A percentile compares a stretch with the other conserved stretches of the same genome.
Evolutionary conservation across 2,113 vertebrate species (phyloP).

Genomic region (Symphodus melops): DNA sequence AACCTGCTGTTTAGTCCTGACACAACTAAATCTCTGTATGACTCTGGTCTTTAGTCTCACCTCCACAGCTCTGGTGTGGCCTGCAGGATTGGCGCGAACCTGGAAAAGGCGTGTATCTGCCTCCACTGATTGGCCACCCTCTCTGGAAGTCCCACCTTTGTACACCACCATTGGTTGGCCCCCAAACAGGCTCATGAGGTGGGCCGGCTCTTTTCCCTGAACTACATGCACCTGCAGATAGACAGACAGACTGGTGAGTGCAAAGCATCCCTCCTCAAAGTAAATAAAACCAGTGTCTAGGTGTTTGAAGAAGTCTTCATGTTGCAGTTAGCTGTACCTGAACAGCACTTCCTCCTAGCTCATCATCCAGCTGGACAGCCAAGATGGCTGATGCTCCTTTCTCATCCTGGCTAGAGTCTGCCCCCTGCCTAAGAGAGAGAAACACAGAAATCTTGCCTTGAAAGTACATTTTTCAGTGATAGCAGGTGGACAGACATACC

Average conservation of each 20-base stretch:
- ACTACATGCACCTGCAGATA: constrained; percentile 86
- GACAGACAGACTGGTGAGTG: not conserved
- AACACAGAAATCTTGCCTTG: too few species aligned
- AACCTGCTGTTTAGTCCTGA: not conserved
- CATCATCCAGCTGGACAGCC: constrained; percentile 86
- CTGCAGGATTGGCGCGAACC: constrained; percentile 87
- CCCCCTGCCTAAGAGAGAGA: constrained; percentile 86
- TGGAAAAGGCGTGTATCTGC: constrained; percentile 89
- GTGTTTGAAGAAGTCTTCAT: not conserved
- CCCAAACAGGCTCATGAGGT: constrained; percentile 91
- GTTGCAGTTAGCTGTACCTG: constrained; percentile 78
- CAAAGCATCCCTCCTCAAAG: not conserved
- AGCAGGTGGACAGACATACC: too few species aligned
- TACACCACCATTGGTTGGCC: constrained; percentile 89
- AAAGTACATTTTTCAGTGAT: not conserved
- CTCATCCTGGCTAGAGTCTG: constrained; percentile 89
- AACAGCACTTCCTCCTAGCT: constrained; percentile 87
- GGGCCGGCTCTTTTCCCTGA: constrained; percentile 92
- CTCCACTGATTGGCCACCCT: constrained; percentile 81
- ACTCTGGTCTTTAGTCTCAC: constrained; percentile 67
- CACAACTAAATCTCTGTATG: not conserved
- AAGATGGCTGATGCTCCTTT: constrained; percentile 85
- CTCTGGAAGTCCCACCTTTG: constrained; percentile 90
- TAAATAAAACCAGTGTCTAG: not conserved
- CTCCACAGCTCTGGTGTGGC: constrained; percentile 88